phyloP scores from a whole-genome alignment of 2,113 vertebrate species.

The Dasyornis broadbenti region DNA sequence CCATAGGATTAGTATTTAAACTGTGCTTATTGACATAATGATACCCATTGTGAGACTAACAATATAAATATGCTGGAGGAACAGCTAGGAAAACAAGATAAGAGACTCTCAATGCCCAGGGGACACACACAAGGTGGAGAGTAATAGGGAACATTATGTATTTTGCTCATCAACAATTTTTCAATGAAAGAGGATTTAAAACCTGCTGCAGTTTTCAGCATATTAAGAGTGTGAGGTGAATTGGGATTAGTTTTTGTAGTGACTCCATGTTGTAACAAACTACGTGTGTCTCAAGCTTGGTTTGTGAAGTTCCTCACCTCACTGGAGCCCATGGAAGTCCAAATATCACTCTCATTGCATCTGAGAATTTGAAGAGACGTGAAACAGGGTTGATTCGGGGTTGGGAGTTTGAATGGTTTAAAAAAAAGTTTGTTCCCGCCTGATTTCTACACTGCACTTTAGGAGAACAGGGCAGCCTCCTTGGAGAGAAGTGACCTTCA shows the following conservation, averaged over 20 bases:
- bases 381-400: not conserved
- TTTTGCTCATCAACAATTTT: conserved; percentile 41
- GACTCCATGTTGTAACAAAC: not conserved
- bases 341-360: not conserved
- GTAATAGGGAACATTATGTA: not conserved
- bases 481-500: not conserved
- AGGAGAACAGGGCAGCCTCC: not conserved
- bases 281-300: not conserved
- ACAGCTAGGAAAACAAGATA: conserved; percentile 56
- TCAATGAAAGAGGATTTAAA: conserved; percentile 31
- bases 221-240: not conserved
- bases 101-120: not conserved
- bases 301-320: not conserved
- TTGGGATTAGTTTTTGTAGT: not conserved
- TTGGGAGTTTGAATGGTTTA: not conserved
- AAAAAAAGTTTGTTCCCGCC: not conserved
- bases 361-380: not conserved
- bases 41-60: conserved; percentile 18
- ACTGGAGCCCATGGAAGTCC: not conserved
- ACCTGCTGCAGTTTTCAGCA: not conserved
- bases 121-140: not conserved
- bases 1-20: conserved; percentile 22
- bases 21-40: conserved; percentile 41
- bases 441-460: not conserved
- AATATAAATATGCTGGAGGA: conserved; percentile 14